Conservation (phyloP, 2,888 invertebrate species). For the Cylloceria caligata region DNA sequence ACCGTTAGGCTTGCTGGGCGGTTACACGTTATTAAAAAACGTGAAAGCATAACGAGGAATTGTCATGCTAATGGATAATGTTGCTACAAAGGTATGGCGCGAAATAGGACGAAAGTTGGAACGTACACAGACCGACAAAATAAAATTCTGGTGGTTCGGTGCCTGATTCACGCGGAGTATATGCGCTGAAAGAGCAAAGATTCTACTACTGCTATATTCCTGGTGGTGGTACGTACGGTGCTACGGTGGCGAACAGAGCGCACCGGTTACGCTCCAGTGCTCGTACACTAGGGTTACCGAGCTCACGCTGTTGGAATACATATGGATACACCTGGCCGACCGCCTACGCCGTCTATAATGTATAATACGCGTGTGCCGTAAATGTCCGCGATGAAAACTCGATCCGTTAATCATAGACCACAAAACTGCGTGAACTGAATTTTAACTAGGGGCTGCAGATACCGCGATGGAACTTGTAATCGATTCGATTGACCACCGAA, state of each 20-base stretch:
- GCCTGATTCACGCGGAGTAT: not conserved
- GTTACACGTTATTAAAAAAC: constrained; percentile 45
- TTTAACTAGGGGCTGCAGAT: constrained; percentile 18
- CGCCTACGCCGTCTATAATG: constrained; percentile 41
- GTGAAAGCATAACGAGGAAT: constrained; percentile 59
- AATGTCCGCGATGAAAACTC: constrained; percentile 33
- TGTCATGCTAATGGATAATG: constrained; percentile 60
- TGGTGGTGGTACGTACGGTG: constrained; percentile 20
- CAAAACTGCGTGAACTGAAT: constrained; percentile 30
- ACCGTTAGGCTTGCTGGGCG: not conserved
- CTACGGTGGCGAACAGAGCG: constrained; percentile 39
- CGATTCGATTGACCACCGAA: not conserved
- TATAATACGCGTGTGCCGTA: constrained; percentile 2
- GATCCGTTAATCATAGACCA: constrained; percentile 50
- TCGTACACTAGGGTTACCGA: constrained; percentile 50
- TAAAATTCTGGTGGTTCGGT: not conserved
- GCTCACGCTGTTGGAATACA: constrained; percentile 4
- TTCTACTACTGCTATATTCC: not conserved
- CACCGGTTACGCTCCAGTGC: constrained; percentile 54
- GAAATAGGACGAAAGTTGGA: constrained; percentile 17
- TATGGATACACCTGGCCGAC: constrained; percentile 52
- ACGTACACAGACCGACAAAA: not conserved
- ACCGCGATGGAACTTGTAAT: not conserved
- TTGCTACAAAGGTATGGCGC: constrained; percentile 22
- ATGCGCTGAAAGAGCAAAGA: not conserved